These are phyloP conservation scores for Eupithecia vulgata DNA, from an alignment of 2,888 invertebrate genomes.

Conservation along the genomic window DNA sequence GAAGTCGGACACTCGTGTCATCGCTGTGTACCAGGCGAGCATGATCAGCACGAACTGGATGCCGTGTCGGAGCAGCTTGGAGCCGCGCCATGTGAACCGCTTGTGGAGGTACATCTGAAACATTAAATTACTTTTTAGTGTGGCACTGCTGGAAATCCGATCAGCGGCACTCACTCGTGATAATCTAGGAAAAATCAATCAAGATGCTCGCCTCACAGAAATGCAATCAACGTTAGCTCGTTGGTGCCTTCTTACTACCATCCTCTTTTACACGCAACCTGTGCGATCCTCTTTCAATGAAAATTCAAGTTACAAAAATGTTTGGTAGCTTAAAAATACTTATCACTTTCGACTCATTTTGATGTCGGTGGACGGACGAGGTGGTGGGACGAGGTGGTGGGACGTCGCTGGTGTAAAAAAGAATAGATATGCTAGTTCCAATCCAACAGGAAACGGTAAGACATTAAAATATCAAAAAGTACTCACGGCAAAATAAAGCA, in stretches of 20 bases:
- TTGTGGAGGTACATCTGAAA: slow-evolving; percentile 94
- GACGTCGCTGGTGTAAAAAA: too few relatives aligned
- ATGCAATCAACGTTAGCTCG: neutral
- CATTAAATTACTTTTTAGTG: neutral
- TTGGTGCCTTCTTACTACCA: neutral
- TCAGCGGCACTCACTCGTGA: neutral
- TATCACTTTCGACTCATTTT: too few relatives aligned
- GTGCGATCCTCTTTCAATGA: too few relatives aligned
- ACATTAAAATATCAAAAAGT: slow-evolving; percentile 9
- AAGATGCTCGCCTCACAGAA: neutral
- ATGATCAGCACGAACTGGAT: slow-evolving; percentile 92
- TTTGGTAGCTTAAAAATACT: too few relatives aligned
- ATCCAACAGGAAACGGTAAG: neutral
- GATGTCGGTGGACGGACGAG: too few relatives aligned
- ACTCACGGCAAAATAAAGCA: slow-evolving; percentile 94
- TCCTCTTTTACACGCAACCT: neutral
- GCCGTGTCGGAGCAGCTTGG: slow-evolving; percentile 92
- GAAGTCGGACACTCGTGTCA: slow-evolving; percentile 96
- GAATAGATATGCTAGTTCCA: too few relatives aligned
- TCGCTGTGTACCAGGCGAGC: slow-evolving; percentile 93
- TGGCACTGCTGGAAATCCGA: neutral
- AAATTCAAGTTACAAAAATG: too few relatives aligned
- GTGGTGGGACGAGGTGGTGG: too few relatives aligned
- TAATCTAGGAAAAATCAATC: neutral
- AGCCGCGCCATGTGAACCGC: slow-evolving; percentile 91